These are phyloP conservation scores for Brachionus koreanus DNA, from an alignment of 1,140 invertebrate genomes.

Conservation along the genomic window DNA sequence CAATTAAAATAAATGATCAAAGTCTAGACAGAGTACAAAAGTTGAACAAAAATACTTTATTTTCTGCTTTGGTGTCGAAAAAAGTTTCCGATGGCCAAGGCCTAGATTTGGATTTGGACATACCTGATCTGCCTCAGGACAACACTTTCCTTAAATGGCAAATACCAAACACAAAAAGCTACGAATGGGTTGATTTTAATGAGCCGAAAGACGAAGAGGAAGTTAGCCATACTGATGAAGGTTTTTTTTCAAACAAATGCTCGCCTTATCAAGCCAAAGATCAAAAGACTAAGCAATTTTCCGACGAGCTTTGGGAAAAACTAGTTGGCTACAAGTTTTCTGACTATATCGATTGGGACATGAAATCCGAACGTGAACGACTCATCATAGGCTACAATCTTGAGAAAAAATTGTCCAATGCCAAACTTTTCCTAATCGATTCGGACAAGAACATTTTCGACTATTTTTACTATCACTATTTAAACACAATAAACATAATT, in stretches of 20 bases:
- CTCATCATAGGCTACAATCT: slow-evolving; percentile 12
- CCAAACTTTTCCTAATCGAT: slow-evolving; percentile 22
- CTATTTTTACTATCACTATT: slow-evolving; percentile 34
- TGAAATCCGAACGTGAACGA: neutral
- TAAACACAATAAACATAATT: slow-evolving; percentile 16
- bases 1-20: neutral
- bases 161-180: neutral
- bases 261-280: neutral
- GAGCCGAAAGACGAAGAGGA: neutral
- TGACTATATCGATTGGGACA: slow-evolving; percentile 29
- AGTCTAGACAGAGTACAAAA: neutral
- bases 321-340: neutral
- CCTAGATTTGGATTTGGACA: neutral
- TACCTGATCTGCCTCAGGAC: slow-evolving; percentile 33
- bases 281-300: neutral
- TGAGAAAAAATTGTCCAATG: neutral
- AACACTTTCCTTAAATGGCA: slow-evolving; percentile 5
- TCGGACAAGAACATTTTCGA: neutral
- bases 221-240: slow-evolving; percentile 21
- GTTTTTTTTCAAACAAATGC: neutral
- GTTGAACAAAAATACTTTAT: slow-evolving; percentile 21
- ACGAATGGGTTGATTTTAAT: neutral
- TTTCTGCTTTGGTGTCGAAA: neutral
- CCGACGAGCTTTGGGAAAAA: slow-evolving; percentile 10
- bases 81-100: neutral